Evolutionary conservation across 1,140 invertebrate genomes (phyloP).

Genomic region (Neodiprion lecontei): DNA sequence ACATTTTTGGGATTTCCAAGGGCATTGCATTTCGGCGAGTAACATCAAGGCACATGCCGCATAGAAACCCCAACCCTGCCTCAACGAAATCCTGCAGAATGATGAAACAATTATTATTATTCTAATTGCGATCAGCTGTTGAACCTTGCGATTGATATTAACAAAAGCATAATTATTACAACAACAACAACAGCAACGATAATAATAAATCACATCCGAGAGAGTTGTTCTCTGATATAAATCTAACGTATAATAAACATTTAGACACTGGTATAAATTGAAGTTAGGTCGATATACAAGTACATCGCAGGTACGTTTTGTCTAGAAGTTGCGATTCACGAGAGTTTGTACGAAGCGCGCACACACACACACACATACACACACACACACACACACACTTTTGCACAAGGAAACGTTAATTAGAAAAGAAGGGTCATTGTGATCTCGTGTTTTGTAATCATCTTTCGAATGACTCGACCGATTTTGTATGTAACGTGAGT

Average conservation of each 20-base stretch:
- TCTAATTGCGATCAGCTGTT: no score
- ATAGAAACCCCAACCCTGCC: constrained; percentile 63
- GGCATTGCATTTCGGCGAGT: constrained; percentile 56
- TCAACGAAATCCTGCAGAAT: constrained; percentile 41
- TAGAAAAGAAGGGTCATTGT: constrained; percentile 26
- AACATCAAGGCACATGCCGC: constrained; percentile 59
- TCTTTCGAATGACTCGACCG: constrained; percentile 31
- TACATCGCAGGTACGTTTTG: background rate
- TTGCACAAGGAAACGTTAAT: constrained; percentile 27
- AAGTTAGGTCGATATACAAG: no score
- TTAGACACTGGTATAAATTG: no score
- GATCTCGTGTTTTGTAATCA: constrained; percentile 28
- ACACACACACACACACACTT: background rate
- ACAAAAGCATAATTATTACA: no score
- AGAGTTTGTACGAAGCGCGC: background rate
- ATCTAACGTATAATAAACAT: no score
- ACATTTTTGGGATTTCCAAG: constrained; percentile 62
- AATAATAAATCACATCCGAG: no score
- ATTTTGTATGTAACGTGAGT: background rate
- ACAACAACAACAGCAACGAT: no score
- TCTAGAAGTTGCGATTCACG: background rate
- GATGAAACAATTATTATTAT: no score
- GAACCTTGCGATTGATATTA: no score
- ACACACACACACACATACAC: no score
- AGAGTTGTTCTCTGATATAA: no score